Conservation (phyloP, 2,888 invertebrate species). For the Anodontia alba region DNA sequence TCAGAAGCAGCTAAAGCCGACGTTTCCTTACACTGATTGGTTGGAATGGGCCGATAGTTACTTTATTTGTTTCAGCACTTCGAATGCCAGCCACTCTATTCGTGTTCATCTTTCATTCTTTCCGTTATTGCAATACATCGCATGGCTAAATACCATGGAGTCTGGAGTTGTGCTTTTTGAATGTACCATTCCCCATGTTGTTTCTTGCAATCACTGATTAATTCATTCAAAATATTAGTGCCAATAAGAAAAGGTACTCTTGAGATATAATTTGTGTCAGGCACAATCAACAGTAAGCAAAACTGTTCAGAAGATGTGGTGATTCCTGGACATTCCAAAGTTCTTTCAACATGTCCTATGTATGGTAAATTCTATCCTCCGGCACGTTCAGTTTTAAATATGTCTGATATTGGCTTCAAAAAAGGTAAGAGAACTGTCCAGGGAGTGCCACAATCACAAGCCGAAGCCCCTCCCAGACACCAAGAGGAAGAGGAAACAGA, state of each 20-base stretch:
- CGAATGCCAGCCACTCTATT: constrained; percentile 20
- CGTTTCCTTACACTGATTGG: constrained; percentile 5
- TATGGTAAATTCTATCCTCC: constrained; percentile 40
- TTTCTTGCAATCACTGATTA: not conserved
- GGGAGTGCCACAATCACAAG: too few species aligned
- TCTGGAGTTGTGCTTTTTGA: constrained; percentile 26
- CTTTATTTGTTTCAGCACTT: constrained; percentile 14
- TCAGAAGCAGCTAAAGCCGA: too few species aligned
- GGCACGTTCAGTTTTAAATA: constrained; percentile 33
- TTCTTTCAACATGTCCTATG: constrained; percentile 21
- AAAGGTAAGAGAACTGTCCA: not conserved
- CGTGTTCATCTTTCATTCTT: constrained; percentile 16
- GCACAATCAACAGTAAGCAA: constrained; percentile 30
- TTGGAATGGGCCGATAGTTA: constrained; percentile 31
- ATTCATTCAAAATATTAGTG: constrained; percentile 26
- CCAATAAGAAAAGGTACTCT: constrained; percentile 32
- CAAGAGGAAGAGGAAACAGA: too few species aligned
- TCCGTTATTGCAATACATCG: constrained; percentile 27
- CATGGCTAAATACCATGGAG: constrained; percentile 33
- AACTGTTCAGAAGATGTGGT: not conserved
- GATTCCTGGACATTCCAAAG: constrained; percentile 14
- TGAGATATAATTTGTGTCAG: constrained; percentile 21
- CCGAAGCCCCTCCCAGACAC: too few species aligned
- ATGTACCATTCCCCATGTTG: constrained; percentile 23
- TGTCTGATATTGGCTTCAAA: constrained; percentile 3